phyloP scores from a whole-genome alignment of 2,797 vertebrate species.

The Gallirallus australis region DNA sequence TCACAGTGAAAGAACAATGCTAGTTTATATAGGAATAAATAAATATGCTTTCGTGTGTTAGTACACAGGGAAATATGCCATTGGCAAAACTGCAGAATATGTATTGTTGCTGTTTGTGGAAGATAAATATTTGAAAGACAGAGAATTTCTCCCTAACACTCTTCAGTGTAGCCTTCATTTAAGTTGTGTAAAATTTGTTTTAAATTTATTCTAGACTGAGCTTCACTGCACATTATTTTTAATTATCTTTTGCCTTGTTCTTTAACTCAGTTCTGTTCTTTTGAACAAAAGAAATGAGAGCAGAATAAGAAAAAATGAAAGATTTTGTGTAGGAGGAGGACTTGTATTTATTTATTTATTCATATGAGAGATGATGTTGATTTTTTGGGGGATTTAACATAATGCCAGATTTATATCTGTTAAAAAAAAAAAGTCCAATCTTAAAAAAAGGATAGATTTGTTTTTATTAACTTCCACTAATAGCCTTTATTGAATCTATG shows the following conservation, averaged over 20 bases:
- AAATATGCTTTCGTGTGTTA: not conserved
- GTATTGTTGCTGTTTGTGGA: conserved; percentile 9
- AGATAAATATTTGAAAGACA: not conserved
- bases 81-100: not conserved
- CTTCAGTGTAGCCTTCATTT: not conserved
- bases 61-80: not conserved
- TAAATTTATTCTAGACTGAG: not conserved
- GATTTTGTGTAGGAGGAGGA: not conserved
- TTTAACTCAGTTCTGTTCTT: not conserved
- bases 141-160: not conserved
- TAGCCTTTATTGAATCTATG: not conserved
- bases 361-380: not conserved
- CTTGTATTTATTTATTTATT: not conserved
- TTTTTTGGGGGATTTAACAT: not conserved
- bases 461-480: not conserved
- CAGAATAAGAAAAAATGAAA: not conserved
- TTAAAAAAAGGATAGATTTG: not conserved
- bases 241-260: not conserved
- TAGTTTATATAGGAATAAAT: not conserved
- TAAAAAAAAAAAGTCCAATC: not conserved
- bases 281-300: not conserved
- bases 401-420: not conserved
- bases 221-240: not conserved
- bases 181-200: not conserved
- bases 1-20: not conserved